These are phyloP conservation scores for Balanococcus diminutus DNA, from an alignment of 2,888 invertebrate species.

Conservation along the genomic window DNA sequence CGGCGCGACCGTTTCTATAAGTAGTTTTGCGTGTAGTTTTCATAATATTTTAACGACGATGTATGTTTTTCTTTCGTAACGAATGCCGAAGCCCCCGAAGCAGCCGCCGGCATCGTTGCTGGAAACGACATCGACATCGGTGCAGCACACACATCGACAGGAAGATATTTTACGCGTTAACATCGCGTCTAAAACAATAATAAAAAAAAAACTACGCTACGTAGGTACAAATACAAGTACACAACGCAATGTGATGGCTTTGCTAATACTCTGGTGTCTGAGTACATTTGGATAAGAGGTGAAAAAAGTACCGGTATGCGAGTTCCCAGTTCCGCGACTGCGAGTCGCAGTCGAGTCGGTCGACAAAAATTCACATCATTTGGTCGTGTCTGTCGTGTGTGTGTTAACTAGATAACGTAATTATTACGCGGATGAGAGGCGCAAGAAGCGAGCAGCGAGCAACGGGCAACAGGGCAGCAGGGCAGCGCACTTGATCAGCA, in stretches of 20 bases:
- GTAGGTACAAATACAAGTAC: too few relatives aligned
- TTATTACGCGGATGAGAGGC: background rate
- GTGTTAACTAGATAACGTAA: conserved; percentile 9
- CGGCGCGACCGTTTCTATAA: background rate
- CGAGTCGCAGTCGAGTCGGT: background rate
- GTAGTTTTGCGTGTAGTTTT: background rate
- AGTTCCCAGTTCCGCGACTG: background rate
- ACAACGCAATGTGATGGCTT: background rate
- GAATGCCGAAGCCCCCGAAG: too few relatives aligned
- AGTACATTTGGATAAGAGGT: background rate
- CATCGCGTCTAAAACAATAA: background rate
- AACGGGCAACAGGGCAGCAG: background rate
- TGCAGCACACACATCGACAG: conserved; percentile 23
- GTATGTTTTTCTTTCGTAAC: background rate
- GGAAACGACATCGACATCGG: too few relatives aligned
- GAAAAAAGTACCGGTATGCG: background rate
- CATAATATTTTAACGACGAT: background rate
- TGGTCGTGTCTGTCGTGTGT: conserved; percentile 6
- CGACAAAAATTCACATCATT: conserved; percentile 24
- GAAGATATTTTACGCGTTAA: background rate
- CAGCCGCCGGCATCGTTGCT: too few relatives aligned
- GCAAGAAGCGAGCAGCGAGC: too few relatives aligned
- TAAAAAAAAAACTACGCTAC: background rate
- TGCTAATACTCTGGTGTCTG: background rate
- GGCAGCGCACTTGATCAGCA: background rate